These are phyloP conservation scores for Petrophora chlorosata DNA, from an alignment of 2,888 invertebrate genomes.

Conservation along the genomic window DNA sequence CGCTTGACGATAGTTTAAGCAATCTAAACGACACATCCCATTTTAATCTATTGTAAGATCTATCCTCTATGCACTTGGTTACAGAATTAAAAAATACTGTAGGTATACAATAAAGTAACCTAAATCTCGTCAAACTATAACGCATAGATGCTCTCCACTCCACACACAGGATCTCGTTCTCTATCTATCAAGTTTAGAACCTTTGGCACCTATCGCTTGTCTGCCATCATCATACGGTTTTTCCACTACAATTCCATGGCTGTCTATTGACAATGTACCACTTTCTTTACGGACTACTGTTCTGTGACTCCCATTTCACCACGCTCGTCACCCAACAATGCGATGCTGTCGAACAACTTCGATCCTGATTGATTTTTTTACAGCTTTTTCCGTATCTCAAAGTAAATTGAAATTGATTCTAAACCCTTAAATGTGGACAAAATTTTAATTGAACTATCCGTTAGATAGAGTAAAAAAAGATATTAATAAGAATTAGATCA, in stretches of 20 bases:
- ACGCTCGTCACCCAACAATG: constrained; percentile 74
- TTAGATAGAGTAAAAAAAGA: constrained; percentile 45
- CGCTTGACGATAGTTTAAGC: too few relatives aligned
- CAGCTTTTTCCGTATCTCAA: constrained; percentile 55
- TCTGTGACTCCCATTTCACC: constrained; percentile 65
- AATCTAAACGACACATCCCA: too few relatives aligned
- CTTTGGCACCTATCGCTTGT: constrained; percentile 47
- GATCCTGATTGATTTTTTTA: constrained; percentile 81
- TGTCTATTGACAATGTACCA: constrained; percentile 68
- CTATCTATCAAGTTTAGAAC: constrained; percentile 44
- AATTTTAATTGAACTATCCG: constrained; percentile 53
- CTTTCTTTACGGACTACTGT: constrained; percentile 70
- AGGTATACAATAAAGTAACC: too few relatives aligned
- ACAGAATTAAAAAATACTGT: too few relatives aligned
- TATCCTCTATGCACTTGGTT: too few relatives aligned
- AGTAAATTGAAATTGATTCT: constrained; percentile 74
- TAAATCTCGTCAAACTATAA: too few relatives aligned
- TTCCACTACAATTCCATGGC: constrained; percentile 54
- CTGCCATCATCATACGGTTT: constrained; percentile 48
- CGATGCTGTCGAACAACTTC: constrained; percentile 68
- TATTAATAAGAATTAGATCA: too few relatives aligned
- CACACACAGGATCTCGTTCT: background rate
- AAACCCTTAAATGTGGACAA: constrained; percentile 57
- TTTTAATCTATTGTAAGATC: too few relatives aligned
- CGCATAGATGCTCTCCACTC: too few relatives aligned